phyloP scores from a whole-genome alignment of 2,797 vertebrate species.

The Gambusia yucatana region DNA sequence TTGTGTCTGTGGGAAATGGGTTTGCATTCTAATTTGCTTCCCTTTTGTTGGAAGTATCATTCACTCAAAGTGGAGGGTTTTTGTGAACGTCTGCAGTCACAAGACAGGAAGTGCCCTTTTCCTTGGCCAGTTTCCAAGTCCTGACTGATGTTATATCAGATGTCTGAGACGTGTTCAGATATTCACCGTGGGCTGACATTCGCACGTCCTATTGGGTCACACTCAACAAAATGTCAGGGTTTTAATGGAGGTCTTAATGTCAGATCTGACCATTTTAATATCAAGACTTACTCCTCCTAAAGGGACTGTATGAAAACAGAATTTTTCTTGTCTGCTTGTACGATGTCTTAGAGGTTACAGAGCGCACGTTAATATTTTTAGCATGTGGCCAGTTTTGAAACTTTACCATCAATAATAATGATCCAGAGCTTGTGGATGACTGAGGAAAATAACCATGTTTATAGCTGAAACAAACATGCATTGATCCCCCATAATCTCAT shows the following conservation, averaged over 20 bases:
- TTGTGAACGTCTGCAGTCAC: constrained; percentile 31
- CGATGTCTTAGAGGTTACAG: constrained; percentile 7
- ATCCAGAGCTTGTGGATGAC: constrained; percentile 17
- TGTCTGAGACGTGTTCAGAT: constrained; percentile 55
- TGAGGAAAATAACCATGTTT: constrained; percentile 52
- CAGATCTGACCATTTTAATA: constrained; percentile 51
- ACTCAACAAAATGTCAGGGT: constrained; percentile 77
- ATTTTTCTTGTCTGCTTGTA: constrained; percentile 6
- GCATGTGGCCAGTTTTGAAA: constrained; percentile 18
- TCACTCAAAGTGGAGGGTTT: constrained; percentile 30
- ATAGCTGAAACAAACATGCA: constrained; percentile 57
- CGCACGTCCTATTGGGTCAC: constrained; percentile 65
- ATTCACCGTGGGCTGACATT: constrained; percentile 57
- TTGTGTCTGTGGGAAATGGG: constrained; percentile 45
- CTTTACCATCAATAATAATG: constrained; percentile 32
- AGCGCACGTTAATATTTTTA: constrained; percentile 2
- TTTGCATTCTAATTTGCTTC: constrained; percentile 38
- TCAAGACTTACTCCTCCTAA: constrained; percentile 36
- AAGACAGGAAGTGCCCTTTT: constrained; percentile 64
- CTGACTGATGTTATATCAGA: constrained; percentile 56
- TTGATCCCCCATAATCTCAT: constrained; percentile 57
- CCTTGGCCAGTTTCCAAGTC: constrained; percentile 51
- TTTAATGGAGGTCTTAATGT: constrained; percentile 71
- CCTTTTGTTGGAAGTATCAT: constrained; percentile 33
- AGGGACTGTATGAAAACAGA: constrained; percentile 21